phyloP scores from a whole-genome alignment of 2,797 vertebrate genomes.

The Siniperca scherzeri region DNA sequence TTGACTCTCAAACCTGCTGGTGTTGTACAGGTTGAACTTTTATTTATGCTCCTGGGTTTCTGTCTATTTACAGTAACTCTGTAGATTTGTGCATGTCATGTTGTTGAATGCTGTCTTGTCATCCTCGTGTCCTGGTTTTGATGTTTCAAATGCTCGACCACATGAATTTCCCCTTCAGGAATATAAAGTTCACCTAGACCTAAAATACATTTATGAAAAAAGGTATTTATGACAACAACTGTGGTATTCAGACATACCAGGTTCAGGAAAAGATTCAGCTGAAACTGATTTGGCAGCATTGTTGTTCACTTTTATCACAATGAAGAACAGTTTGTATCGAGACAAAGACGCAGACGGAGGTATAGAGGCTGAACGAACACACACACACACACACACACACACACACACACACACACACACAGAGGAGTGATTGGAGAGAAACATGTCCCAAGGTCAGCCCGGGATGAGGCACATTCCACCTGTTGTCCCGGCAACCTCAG shows the following conservation, averaged over 20 bases:
- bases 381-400: conserved; percentile 10
- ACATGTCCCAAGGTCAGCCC: conserved; percentile 52
- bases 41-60: neutral
- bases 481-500: conserved; percentile 54
- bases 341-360: neutral
- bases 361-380: neutral
- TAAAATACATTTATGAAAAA: too few species aligned
- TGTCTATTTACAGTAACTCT: neutral
- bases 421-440: neutral
- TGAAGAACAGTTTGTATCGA: neutral
- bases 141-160: neutral
- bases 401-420: conserved; percentile 12
- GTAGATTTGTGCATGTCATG: neutral
- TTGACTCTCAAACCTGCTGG: neutral
- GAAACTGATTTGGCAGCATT: conserved; percentile 20
- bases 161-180: neutral
- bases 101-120: neutral
- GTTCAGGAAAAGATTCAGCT: neutral
- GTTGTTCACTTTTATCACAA: neutral
- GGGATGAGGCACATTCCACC: conserved; percentile 50
- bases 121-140: neutral
- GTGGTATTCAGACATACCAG: too few species aligned
- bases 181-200: too few species aligned
- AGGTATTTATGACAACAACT: neutral
- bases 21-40: neutral